Evolutionary conservation across 2,888 invertebrate genomes (phyloP), one percentile per base, ranked within the genome.

Genomic region (Cataglyphis altisquamis): DNA sequence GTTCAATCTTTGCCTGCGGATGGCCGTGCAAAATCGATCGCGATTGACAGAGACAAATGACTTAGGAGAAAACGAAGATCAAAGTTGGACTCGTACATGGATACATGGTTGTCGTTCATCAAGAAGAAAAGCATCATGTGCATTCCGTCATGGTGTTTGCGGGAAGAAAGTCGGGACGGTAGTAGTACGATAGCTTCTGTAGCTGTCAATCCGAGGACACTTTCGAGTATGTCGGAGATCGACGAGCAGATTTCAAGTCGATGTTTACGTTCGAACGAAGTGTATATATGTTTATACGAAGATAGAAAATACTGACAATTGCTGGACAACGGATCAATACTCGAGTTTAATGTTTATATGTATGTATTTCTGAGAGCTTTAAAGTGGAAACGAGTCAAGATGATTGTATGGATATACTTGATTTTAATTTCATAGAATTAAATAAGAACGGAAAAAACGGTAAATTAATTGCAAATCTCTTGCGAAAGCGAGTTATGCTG

Each of bases 21-120:
- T 62, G 74, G 62, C 15, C 15, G 45, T 18, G 32, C 62, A 9
- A 73, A 60, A 62, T 62, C 45, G 21, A 62, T n/a, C 15, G 21
- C 45, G 29, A 45, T 74, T 57, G 74, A 62, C 74, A 63, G 74
- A 74, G 74, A 74, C 62, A 62, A 74, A 74, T 21, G 74, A 74
- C 45, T 74, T 45, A 62, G 45, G 21, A 63, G 62, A 62, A 74
- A 74, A 45, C 45, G 21, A 62, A 21, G n/a, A 74, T 62, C 74
- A 21, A 45, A 74, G 45, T 62, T 62, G 45, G 62, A 48, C 21
- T 15, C 32, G 21, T 62, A 62, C 10, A 63, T 48, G 45, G 45
- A 63, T 32, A 63, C 21, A 18, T 63, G 48, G 32, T 32, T 25
- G 74, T 32, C 15, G 45, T 10, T 62, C 36, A 48, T 74, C 74